Conservation (phyloP, 2,888 invertebrate species). For the Altica lythri region DNA sequence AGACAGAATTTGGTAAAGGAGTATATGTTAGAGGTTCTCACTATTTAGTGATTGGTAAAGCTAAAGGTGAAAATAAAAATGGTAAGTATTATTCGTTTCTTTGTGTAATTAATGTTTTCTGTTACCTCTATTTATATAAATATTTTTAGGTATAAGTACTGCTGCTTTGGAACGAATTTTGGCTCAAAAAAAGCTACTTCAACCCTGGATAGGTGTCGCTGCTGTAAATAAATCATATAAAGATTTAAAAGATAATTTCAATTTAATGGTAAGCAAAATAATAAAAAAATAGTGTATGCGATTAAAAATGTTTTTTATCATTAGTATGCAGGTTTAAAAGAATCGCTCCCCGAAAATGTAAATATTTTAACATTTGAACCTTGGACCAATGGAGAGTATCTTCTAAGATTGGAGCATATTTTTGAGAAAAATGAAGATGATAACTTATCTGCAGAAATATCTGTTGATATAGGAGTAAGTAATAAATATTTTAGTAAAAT, state of each 20-base stretch:
- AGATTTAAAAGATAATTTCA: neutral
- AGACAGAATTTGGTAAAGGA: constrained; percentile 70
- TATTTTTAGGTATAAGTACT: constrained; percentile 33
- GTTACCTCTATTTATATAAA: neutral
- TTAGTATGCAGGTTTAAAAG: constrained; percentile 56
- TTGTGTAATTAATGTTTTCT: no score
- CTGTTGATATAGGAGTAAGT: constrained; percentile 48
- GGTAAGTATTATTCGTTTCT: constrained; percentile 11
- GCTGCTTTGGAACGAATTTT: constrained; percentile 56
- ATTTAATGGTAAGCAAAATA: constrained; percentile 4
- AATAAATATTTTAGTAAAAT: neutral
- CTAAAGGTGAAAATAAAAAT: constrained; percentile 2
- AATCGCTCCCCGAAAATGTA: constrained; percentile 67
- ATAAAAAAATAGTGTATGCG: neutral
- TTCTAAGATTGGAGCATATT: constrained; percentile 69
- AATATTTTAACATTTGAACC: constrained; percentile 80
- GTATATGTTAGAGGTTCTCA: constrained; percentile 67
- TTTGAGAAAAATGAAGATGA: constrained; percentile 36
- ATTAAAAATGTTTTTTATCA: constrained; percentile 23
- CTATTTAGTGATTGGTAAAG: constrained; percentile 32
- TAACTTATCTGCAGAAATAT: constrained; percentile 10
- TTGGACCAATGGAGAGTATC: constrained; percentile 59
- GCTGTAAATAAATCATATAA: constrained; percentile 7
- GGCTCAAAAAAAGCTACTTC: constrained; percentile 62
- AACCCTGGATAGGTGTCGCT: constrained; percentile 58